Evolutionary conservation across 2,888 invertebrate species (phyloP).

Genomic region (Polia nebulosa): DNA sequence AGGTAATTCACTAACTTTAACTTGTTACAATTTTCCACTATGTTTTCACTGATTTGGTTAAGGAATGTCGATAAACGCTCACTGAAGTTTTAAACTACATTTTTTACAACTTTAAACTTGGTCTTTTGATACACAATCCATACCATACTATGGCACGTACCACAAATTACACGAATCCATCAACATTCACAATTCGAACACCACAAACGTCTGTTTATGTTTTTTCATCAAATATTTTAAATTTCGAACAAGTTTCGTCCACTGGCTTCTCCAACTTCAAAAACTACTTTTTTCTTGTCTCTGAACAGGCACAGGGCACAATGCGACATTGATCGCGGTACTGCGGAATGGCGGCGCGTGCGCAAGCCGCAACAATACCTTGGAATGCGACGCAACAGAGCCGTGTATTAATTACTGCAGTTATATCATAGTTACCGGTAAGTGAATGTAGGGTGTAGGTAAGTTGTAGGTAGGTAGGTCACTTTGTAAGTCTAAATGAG

Average conservation of each 20-base stretch:
- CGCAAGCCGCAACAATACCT: constrained; percentile 72
- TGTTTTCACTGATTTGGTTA: constrained; percentile 4
- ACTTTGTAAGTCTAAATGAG: background rate
- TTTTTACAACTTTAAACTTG: background rate
- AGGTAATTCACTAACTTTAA: background rate
- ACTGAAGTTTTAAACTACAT: constrained; percentile 11
- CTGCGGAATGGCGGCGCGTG: constrained; percentile 60
- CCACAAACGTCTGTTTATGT: constrained; percentile 42
- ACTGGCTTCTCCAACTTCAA: constrained; percentile 23
- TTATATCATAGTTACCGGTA: constrained; percentile 60
- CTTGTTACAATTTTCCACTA: background rate
- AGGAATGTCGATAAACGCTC: background rate
- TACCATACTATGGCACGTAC: background rate
- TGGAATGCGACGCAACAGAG: constrained; percentile 74
- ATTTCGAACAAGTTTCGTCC: constrained; percentile 34
- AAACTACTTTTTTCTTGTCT: constrained; percentile 45
- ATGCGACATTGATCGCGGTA: constrained; percentile 56
- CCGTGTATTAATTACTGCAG: constrained; percentile 65
- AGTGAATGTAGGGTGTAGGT: constrained; percentile 50
- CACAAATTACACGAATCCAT: background rate
- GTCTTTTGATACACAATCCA: background rate
- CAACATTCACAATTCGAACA: constrained; percentile 3
- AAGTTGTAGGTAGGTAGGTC: constrained; percentile 9
- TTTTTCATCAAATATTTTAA: constrained; percentile 41
- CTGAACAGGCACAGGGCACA: constrained; percentile 43